Base-by-base conservation (phyloP, 2,888 invertebrate species). In the Hirtodrosophila trivittata region DNA sequence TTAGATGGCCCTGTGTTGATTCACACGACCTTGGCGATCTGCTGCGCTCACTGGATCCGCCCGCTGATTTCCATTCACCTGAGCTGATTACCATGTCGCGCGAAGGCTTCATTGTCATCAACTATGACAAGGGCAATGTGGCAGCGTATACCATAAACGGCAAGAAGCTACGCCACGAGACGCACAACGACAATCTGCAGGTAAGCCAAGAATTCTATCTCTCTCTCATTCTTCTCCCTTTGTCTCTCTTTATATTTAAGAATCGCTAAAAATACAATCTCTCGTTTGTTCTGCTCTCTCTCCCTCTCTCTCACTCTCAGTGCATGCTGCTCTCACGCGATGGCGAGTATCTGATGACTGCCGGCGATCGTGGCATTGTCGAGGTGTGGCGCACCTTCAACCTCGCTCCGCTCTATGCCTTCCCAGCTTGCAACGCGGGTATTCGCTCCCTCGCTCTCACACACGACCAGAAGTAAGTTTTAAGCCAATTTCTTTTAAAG, bases 351-450 rank as follows among this genome's bases (percentile, higher is more conserved):
- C 93, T 99, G 91, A 97, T 98, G 94, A 96, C 98, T 80, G 99
- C 98, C 70, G 98, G 98, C 10, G 98, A 97, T 90, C 96, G 95
- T 89, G 99, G 99, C 70, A 96, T 98, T 80, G 98, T 99, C 77
- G 98, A 98, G 92, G 98, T 99, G 70, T 98, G 98, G 98, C 94
- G 99, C 89, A 97, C 98, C 54, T 98, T 97, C 92, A 98, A 98
- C 88, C 94, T 99, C 83, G 97, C 98, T 80, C 94, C 98, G 81
- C 94, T 99, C 9, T 99, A 99, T 92, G 97, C 98, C 76, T 99
- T 98, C 93, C 99, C 98, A 87, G 96, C 97, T 62, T 97, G 98
- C 92, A 98, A 98, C 92, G 97, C 97, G 92, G 95, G 97, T 89
- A 97, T 99, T 76, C 93, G 96, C 82, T 97, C 98, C 51, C 93